These are phyloP conservation scores for Magallana nippona DNA, from an alignment of 2,888 invertebrate species.

Conservation along the genomic window DNA sequence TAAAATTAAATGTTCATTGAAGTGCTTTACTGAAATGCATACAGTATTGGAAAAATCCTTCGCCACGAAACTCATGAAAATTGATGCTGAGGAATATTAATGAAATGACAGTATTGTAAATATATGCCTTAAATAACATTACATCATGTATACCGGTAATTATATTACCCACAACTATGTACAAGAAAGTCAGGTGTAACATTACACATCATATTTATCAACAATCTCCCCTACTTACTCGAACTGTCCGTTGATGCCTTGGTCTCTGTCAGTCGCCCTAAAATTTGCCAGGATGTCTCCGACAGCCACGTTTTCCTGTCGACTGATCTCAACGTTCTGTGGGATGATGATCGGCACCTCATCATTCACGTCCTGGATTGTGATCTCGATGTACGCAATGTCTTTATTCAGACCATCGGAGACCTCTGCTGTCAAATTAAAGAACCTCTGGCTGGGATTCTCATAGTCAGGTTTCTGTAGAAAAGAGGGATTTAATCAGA, in stretches of 20 bases:
- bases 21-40: no score
- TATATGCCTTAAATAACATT: no score
- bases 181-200: no score
- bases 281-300: slow-evolving; percentile 96
- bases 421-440: slow-evolving; percentile 74
- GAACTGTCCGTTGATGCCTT: slow-evolving; percentile 85
- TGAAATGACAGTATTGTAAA: no score
- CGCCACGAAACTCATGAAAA: no score
- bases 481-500: background rate
- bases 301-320: slow-evolving; percentile 69
- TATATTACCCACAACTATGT: no score
- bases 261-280: slow-evolving; percentile 95
- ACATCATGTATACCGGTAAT: no score
- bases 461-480: slow-evolving; percentile 76
- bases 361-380: slow-evolving; percentile 96
- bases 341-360: slow-evolving; percentile 97
- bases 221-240: slow-evolving; percentile 61
- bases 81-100: no score
- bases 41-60: no score
- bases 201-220: no score
- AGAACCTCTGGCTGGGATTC: slow-evolving; percentile 61
- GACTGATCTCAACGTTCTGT: slow-evolving; percentile 82
- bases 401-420: slow-evolving; percentile 58
- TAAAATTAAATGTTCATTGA: no score
- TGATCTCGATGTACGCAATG: slow-evolving; percentile 93